A percentile compares a stretch with the other conserved stretches of the same genome.
phyloP scores from a whole-genome alignment of 2,797 vertebrate species.

The Malacoctenus gilli region DNA sequence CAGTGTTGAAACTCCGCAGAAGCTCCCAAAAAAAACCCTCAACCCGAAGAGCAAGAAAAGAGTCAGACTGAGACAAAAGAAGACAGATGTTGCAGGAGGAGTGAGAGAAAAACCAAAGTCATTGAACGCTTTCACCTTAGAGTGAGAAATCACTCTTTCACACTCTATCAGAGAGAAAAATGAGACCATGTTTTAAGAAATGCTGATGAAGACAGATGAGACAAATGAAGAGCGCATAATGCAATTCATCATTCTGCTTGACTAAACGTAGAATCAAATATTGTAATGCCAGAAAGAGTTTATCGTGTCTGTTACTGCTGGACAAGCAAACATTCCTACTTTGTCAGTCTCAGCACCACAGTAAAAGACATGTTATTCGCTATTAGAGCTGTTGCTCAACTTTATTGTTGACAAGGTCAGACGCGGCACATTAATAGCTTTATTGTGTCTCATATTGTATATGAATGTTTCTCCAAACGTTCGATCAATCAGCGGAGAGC shows the following conservation, averaged over 20 bases:
- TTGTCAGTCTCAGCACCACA: constrained; percentile 21
- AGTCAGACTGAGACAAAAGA: constrained; percentile 23
- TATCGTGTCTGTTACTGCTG: constrained; percentile 10
- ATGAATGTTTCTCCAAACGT: not conserved
- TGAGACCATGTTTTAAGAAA: constrained; percentile 56
- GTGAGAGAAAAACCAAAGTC: constrained; percentile 25
- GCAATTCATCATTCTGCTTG: constrained; percentile 64
- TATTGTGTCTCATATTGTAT: not conserved
- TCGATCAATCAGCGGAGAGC: constrained; percentile 10
- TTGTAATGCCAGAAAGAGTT: constrained; percentile 39
- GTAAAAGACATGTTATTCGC: constrained; percentile 25
- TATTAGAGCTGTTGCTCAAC: constrained; percentile 16
- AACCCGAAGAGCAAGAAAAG: constrained; percentile 19
- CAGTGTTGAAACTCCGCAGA: constrained; percentile 16
- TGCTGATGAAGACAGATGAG: constrained; percentile 66
- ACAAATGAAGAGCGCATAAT: constrained; percentile 61
- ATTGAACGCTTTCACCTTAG: constrained; percentile 48
- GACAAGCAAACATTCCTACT: constrained; percentile 27
- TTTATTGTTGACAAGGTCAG: constrained; percentile 7
- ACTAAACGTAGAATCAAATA: constrained; percentile 51
- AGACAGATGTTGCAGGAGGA: constrained; percentile 34
- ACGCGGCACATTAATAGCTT: constrained; percentile 11
- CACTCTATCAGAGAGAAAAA: constrained; percentile 71
- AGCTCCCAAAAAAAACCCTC: constrained; percentile 17
- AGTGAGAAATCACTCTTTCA: constrained; percentile 62